phyloP scores from a whole-genome alignment of 2,797 vertebrate species.

The Hypotaenidia okinawae region DNA sequence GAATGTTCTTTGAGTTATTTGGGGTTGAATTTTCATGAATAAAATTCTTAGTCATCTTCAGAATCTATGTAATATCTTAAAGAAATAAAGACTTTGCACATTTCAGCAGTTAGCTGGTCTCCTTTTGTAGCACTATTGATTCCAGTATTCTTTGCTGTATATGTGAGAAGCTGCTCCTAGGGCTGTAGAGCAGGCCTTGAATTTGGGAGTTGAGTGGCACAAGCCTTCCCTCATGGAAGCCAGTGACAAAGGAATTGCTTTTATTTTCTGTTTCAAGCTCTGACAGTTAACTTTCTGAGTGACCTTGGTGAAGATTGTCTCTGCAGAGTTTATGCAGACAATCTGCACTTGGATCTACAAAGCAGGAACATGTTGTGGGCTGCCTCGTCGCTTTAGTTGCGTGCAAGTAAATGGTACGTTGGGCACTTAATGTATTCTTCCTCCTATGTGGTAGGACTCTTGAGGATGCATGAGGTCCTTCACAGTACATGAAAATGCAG shows the following conservation, averaged over 20 bases:
- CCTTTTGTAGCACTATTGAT: neutral
- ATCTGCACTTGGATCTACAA: neutral
- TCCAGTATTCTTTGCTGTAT: neutral
- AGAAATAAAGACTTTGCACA: neutral
- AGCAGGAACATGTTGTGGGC: neutral
- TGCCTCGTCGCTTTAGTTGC: fast-evolving
- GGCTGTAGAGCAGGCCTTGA: neutral
- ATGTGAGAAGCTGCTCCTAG: neutral
- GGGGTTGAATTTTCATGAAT: constrained; percentile 67
- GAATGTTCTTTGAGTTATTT: constrained; percentile 66
- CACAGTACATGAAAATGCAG: neutral
- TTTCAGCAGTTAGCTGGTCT: neutral
- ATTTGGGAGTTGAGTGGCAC: neutral
- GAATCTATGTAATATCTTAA: constrained; percentile 40
- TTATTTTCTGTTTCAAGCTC: neutral
- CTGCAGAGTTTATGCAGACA: neutral
- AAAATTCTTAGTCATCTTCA: constrained; percentile 68
- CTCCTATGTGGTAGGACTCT: neutral
- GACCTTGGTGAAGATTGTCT: neutral
- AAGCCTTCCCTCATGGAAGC: neutral
- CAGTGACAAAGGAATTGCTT: neutral
- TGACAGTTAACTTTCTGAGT: neutral
- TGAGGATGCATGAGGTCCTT: neutral
- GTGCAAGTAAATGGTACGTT: fast-evolving
- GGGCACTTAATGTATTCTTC: neutral